Percentiles rank a stretch among this genome's conserved stretches.
Conservation (phyloP, 1,140 invertebrate species). For the Metaphire vulgaris region DNA sequence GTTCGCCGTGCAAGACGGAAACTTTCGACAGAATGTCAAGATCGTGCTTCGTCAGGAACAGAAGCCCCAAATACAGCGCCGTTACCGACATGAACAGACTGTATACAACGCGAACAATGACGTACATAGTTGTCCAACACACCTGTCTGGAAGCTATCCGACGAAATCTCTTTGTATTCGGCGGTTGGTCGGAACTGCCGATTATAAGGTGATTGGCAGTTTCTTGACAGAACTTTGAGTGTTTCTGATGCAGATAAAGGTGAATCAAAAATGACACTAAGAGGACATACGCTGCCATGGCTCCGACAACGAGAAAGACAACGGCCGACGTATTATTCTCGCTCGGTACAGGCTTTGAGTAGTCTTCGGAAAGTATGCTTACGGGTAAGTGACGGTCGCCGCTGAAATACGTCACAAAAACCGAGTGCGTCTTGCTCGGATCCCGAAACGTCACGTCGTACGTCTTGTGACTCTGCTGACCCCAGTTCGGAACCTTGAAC, state of each 20-base stretch:
- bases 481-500: slow-evolving; percentile 28
- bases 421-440: slow-evolving; percentile 12
- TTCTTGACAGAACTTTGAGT: background rate
- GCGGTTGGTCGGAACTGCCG: background rate
- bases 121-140: background rate
- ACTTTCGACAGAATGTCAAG: background rate
- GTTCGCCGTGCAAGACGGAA: background rate
- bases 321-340: background rate
- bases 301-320: background rate
- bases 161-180: background rate
- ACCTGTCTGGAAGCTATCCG: background rate
- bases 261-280: background rate
- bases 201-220: background rate
- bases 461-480: slow-evolving; percentile 20
- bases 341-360: background rate
- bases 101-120: background rate
- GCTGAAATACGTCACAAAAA: slow-evolving; percentile 24
- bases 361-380: background rate
- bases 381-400: slow-evolving; percentile 6
- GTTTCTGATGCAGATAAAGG: background rate
- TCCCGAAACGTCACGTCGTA: slow-evolving; percentile 27
- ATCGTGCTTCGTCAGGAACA: background rate
- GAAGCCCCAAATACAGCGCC: background rate
- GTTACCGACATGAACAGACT: background rate
- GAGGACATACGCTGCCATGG: background rate